Percentiles rank a stretch among this genome's conserved stretches.
phyloP scores from a whole-genome alignment of 2,888 invertebrate species.

The Mythimna pallens region DNA sequence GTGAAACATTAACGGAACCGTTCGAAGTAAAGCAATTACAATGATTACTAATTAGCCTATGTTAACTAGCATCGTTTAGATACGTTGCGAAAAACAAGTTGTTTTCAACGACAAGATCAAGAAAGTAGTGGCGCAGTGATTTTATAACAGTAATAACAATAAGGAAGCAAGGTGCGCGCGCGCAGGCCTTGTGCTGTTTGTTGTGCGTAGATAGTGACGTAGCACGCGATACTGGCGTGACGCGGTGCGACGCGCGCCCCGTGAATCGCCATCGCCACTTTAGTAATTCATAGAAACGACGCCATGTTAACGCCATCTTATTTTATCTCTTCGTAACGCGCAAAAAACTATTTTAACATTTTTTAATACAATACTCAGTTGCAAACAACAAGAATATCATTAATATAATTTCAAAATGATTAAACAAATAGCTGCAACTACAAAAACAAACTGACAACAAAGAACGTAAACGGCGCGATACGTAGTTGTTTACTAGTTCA shows the following conservation, averaged over 20 bases:
- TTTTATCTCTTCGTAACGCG: slow-evolving; percentile 32
- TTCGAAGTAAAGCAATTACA: slow-evolving; percentile 42
- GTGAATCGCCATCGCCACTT: slow-evolving; percentile 23
- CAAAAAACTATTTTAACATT: slow-evolving; percentile 25
- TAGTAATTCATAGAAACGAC: slow-evolving; percentile 54
- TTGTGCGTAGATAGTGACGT: slow-evolving; percentile 84
- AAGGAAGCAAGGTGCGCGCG: slow-evolving; percentile 78
- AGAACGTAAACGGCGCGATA: slow-evolving; percentile 47
- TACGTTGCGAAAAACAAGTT: slow-evolving; percentile 35
- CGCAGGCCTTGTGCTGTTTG: slow-evolving; percentile 73
- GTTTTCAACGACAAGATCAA: slow-evolving; percentile 41
- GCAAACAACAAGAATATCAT: slow-evolving; percentile 19
- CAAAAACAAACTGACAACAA: slow-evolving; percentile 53
- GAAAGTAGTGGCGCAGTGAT: slow-evolving; percentile 64
- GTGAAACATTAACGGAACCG: slow-evolving; percentile 37
- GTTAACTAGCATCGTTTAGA: slow-evolving; percentile 37
- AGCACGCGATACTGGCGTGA: slow-evolving; percentile 80
- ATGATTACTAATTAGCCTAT: slow-evolving; percentile 40
- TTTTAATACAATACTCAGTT: slow-evolving; percentile 14
- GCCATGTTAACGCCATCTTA: slow-evolving; percentile 51
- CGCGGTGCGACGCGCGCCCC: slow-evolving; percentile 64
- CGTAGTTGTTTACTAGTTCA: slow-evolving; percentile 67
- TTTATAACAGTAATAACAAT: slow-evolving; percentile 72
- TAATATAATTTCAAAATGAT: slow-evolving; percentile 17
- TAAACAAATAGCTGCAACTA: slow-evolving; percentile 30